Conservation (phyloP, 2,113 vertebrate species). For the Solea solea region DNA sequence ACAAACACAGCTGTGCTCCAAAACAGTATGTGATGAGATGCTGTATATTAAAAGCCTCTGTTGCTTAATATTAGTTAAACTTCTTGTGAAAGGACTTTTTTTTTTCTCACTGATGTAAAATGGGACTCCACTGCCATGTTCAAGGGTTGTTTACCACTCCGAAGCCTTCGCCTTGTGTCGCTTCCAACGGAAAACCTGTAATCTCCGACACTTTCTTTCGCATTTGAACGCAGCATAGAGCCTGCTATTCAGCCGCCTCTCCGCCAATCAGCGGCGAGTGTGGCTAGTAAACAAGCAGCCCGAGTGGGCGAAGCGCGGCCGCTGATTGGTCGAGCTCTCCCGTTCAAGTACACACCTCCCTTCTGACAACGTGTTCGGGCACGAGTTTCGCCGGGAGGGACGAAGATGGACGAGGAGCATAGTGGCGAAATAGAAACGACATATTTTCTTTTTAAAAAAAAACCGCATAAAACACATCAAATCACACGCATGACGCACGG, state of each 20-base stretch:
- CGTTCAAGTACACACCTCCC: slow-evolving; percentile 69
- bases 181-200: rapidly evolving
- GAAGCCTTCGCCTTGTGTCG: neutral
- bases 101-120: too few species aligned
- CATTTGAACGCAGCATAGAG: slow-evolving; percentile 46
- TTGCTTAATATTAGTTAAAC: too few species aligned
- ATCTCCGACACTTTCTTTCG: slow-evolving; percentile 13
- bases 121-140: too few species aligned
- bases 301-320: slow-evolving; percentile 44
- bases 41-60: too few species aligned
- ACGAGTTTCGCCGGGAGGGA: slow-evolving; percentile 76
- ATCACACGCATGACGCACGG: rapidly evolving
- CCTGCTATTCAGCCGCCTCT: slow-evolving; percentile 50
- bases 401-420: slow-evolving; percentile 10
- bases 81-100: too few species aligned
- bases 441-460: neutral
- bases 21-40: too few species aligned
- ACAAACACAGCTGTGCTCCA: too few species aligned
- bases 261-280: slow-evolving; percentile 60
- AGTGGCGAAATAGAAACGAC: neutral
- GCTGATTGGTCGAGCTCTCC: slow-evolving; percentile 69
- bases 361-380: slow-evolving; percentile 80
- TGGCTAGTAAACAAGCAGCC: slow-evolving; percentile 78
- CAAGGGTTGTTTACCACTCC: too few species aligned
- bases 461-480: neutral